Conservation (phyloP, 2,888 invertebrate species). For the Microctonus hyperodae region DNA sequence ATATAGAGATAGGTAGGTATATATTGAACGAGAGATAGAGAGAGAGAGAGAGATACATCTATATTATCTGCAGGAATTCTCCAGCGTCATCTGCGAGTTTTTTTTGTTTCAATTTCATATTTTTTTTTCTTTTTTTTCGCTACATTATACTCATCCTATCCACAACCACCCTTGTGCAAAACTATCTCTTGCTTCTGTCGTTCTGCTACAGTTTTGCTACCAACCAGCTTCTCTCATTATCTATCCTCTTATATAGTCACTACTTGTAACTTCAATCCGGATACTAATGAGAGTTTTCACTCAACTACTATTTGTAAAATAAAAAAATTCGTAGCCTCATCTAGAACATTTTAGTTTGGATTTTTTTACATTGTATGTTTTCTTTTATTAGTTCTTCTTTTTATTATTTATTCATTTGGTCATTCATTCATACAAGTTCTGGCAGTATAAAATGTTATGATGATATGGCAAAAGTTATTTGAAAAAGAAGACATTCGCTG, state of each 20-base stretch:
- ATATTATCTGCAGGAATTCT: constrained; percentile 19
- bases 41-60: constrained; percentile 1
- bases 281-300: constrained; percentile 34
- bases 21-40: too few relatives aligned
- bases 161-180: neutral
- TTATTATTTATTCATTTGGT: neutral
- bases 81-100: constrained; percentile 35
- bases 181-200: neutral
- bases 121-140: neutral
- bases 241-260: constrained; percentile 20
- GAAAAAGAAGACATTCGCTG: neutral
- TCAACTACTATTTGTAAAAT: constrained; percentile 8
- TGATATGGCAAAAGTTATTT: neutral
- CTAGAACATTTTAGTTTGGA: neutral
- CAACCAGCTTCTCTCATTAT: constrained; percentile 30
- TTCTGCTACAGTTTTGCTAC: constrained; percentile 7
- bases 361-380: neutral
- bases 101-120: neutral
- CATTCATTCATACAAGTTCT: neutral
- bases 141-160: neutral
- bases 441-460: neutral
- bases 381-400: neutral
- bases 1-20: too few relatives aligned
- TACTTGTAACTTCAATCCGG: constrained; percentile 28
- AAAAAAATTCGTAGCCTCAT: constrained; percentile 6